Base-by-base conservation (phyloP, 2,888 invertebrate genomes). In the Lutraria lutraria region DNA sequence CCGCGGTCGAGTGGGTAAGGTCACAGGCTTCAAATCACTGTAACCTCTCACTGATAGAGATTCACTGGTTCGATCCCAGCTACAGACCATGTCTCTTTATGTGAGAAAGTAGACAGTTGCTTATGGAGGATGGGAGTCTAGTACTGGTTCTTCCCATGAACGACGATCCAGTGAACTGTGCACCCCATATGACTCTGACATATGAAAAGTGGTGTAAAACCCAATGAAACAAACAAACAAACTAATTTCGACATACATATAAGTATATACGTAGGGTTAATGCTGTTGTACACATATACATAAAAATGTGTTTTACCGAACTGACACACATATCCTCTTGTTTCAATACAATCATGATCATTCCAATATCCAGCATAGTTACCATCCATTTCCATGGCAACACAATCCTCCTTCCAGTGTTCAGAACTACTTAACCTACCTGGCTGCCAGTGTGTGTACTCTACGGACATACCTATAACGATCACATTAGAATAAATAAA, bases 351-450 rank as follows among this genome's bases (percentile, higher is more conserved):
- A 54, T 85, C 53, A 54, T 21, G 76, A 56, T 85, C 76, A 54
- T 76, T 85, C 29, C 76, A 72, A 56, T 25, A 68, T 4, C 53
- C 81, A 0, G 54, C 52, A 53, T 76, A 31, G 10, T 16, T 34
- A 19, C 76, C 76, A 34, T 76, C 76, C 76, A 76, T 76, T 34
- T 76, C 76, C 76, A 76, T 76, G 31, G 76, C 76, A 76, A 76
- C 76, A 76, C 76, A 76, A 25, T 76, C 76, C 31, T 76, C 76
- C 3, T 76, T 76, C 76, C 76, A 76, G 34, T 76, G 76, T 34
- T 76, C 34, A 16, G 76, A 34, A 34, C 31, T 31, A 31, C 76
- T 76, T 31, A 76, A 76, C 16, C 76, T 15, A 12, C 34, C 76
- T 31, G 76, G 31, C 31, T 34, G 76, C 76, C 76, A 76, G 34